Evolutionary conservation across 2,113 vertebrate species (phyloP), one percentile per base, ranked within the genome.

Genomic region (Sigmodon hispidus): DNA sequence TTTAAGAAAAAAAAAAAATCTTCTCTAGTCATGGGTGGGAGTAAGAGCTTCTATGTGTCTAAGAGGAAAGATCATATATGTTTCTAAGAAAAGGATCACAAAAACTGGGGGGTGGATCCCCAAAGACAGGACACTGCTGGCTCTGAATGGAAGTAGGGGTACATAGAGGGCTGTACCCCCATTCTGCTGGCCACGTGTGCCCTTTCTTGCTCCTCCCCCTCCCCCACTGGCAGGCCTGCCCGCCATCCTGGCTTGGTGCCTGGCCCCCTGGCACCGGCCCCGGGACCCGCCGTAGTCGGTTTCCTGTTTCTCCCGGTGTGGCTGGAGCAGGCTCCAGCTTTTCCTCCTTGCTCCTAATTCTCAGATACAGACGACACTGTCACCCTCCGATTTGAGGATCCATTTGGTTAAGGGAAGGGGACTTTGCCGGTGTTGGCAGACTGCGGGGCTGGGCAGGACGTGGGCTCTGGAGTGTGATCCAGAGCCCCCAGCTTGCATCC

Each of bases 191-290:
- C 96, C 95, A 97, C 91, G 96, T 96, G 97, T 97, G 93, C 95
- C 97, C 95, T 96, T 98, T 96, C 90, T 93, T 96, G 89, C 97
- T 97, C 97, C 93, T 97, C 97, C 98, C 81, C 95, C 97, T 96
- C 98, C 26, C 95, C 97, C 97, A 76, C 97, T 98, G 97, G 97
- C 97, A 98, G 96, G 95, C 95, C 95, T 96, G 97, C 95, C 96
- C 89, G 97, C 83, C 94, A 13, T 94, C 95, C 97, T 98, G 98
- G 98, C 97, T 92, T 83, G 95, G 90, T 96, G 97, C 98, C 98
- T 97, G 94, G 97, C 96, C 98, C 97, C 98, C 98, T 98, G 98
- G 97, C 97, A 98, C 97, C 97, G 96, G 97, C 97, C 97, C 97
- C 97, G 90, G 97, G 97, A 97, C 97, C 97, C 97, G 95, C 96